A percentile compares a stretch with the other conserved stretches of the same genome.
Conservation (phyloP, 2,113 vertebrate genomes). For the Camelus bactrianus region DNA sequence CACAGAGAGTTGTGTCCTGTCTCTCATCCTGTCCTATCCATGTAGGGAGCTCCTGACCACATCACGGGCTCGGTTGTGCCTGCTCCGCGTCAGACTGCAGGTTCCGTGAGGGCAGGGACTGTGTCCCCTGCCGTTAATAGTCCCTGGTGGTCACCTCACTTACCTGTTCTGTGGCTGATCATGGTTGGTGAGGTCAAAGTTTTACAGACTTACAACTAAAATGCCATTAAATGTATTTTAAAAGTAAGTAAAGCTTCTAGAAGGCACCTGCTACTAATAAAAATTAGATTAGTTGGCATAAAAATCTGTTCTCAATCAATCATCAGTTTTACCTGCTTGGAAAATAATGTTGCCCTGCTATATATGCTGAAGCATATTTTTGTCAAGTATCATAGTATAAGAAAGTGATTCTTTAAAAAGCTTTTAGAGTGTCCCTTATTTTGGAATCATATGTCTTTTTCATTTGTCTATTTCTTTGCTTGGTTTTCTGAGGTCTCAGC, state of each 20-base stretch:
- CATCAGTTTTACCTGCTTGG: background rate
- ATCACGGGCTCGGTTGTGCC: background rate
- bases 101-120: background rate
- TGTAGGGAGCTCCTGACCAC: background rate
- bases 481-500: slow-evolving; percentile 42
- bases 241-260: background rate
- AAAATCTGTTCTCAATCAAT: background rate
- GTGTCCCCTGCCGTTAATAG: background rate
- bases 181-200: background rate
- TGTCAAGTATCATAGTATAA: slow-evolving; percentile 2
- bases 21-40: no score
- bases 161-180: background rate
- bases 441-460: slow-evolving; percentile 6
- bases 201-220: background rate
- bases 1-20: background rate
- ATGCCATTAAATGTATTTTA: background rate
- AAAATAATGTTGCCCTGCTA: background rate
- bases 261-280: background rate
- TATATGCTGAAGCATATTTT: background rate
- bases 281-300: slow-evolving; percentile 26
- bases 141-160: background rate
- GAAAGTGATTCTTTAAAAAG: slow-evolving; percentile 15
- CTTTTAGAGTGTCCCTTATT: background rate
- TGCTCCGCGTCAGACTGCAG: background rate
- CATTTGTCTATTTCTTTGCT: background rate